phyloP scores from a whole-genome alignment of 2,888 invertebrate species.

The Mesorhabditis spiculigera region DNA sequence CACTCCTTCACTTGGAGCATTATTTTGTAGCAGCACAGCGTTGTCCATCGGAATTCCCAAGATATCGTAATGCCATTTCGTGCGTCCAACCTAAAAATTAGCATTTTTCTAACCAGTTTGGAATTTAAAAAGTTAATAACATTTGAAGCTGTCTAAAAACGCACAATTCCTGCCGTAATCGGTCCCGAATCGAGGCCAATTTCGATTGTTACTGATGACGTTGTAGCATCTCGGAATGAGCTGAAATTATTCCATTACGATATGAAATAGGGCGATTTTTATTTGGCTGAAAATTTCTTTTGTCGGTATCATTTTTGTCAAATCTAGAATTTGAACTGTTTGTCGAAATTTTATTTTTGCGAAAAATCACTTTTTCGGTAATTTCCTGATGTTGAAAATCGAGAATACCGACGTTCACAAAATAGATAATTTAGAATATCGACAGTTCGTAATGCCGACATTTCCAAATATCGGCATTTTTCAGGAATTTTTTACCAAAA shows the following conservation, averaged over 20 bases:
- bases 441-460: too few relatives aligned
- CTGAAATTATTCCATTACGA: slow-evolving; percentile 19
- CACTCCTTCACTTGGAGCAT: slow-evolving; percentile 33
- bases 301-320: too few relatives aligned
- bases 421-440: too few relatives aligned
- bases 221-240: slow-evolving; percentile 52
- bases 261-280: neutral
- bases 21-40: slow-evolving; percentile 43
- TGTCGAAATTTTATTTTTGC: neutral
- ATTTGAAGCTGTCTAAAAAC: neutral
- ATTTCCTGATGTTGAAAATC: too few relatives aligned
- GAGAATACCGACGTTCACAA: too few relatives aligned
- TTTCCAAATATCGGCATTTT: too few relatives aligned
- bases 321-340: too few relatives aligned
- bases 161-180: slow-evolving; percentile 36
- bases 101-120: neutral
- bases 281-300: too few relatives aligned
- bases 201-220: slow-evolving; percentile 43
- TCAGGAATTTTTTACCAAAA: too few relatives aligned
- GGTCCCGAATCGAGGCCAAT: slow-evolving; percentile 43
- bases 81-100: slow-evolving; percentile 30
- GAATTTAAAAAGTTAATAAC: neutral
- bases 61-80: slow-evolving; percentile 57
- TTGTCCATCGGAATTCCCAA: slow-evolving; percentile 47
- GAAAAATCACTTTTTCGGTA: neutral